phyloP scores from a whole-genome alignment of 2,797 vertebrate species.

The Crypturellus tataupa region DNA sequence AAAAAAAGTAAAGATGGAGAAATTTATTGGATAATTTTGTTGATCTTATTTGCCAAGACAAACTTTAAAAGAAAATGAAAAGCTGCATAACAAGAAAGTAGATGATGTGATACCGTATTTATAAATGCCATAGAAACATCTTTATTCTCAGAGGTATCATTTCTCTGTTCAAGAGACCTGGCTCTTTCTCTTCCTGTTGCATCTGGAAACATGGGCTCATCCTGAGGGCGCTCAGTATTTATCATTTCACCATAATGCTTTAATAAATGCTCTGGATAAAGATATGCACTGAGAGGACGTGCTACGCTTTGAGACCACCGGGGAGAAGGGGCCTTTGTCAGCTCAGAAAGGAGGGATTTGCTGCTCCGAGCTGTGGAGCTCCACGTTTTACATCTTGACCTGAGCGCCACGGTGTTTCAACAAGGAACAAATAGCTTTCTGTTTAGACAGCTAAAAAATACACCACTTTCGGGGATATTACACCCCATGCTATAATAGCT shows the following conservation, averaged over 20 bases:
- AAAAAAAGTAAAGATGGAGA: not conserved
- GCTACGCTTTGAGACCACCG: not conserved
- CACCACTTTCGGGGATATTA: not conserved
- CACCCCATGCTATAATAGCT: not conserved
- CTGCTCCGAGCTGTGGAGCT: not conserved
- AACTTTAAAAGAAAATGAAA: not conserved
- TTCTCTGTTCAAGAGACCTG: not conserved
- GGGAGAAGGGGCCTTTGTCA: not conserved
- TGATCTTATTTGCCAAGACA: not conserved
- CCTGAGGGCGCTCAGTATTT: not conserved
- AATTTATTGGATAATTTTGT: not conserved
- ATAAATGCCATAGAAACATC: not conserved
- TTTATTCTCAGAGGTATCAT: not conserved
- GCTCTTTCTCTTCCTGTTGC: not conserved
- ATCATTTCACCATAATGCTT: not conserved
- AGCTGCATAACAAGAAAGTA: fast-evolving
- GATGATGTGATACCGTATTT: not conserved
- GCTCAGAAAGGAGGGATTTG: not conserved
- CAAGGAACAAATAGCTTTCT: not conserved
- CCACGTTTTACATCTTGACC: not conserved
- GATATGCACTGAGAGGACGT: not conserved
- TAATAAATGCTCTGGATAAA: not conserved
- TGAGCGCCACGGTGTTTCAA: not conserved
- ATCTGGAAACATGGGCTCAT: not conserved
- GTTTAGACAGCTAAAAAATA: not conserved